Evolutionary conservation across 2,113 vertebrate genomes (phyloP).

Genomic region (Malurus cyaneus): DNA sequence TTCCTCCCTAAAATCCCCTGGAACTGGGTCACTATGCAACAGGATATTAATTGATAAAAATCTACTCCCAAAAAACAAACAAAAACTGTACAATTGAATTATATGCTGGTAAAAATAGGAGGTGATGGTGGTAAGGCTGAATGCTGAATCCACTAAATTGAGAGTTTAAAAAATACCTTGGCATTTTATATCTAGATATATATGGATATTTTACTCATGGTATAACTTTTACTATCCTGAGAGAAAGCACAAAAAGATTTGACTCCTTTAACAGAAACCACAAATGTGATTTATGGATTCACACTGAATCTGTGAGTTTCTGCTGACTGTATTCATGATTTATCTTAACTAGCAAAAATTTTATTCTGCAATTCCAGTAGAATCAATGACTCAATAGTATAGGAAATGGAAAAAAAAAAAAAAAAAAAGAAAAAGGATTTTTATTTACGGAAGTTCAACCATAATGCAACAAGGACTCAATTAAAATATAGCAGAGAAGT

Average conservation of each 20-base stretch:
- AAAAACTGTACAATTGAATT: background rate
- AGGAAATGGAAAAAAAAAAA: too few species aligned
- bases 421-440: background rate
- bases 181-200: background rate
- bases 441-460: background rate
- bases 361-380: background rate
- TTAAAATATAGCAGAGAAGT: background rate
- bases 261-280: background rate
- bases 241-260: background rate
- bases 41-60: background rate
- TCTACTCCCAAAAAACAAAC: background rate
- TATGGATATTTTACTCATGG: background rate
- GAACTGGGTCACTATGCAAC: background rate
- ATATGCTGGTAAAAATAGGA: background rate
- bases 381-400: background rate
- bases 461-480: background rate
- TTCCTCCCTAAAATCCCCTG: background rate
- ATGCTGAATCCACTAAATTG: background rate
- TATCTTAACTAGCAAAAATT: background rate
- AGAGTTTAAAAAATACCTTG: background rate
- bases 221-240: background rate
- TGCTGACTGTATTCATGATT: background rate
- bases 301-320: background rate
- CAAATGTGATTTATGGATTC: background rate
- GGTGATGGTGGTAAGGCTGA: background rate